phyloP scores from a whole-genome alignment of 64 coral and sea anemone genomes.

The Porites australiensis region DNA sequence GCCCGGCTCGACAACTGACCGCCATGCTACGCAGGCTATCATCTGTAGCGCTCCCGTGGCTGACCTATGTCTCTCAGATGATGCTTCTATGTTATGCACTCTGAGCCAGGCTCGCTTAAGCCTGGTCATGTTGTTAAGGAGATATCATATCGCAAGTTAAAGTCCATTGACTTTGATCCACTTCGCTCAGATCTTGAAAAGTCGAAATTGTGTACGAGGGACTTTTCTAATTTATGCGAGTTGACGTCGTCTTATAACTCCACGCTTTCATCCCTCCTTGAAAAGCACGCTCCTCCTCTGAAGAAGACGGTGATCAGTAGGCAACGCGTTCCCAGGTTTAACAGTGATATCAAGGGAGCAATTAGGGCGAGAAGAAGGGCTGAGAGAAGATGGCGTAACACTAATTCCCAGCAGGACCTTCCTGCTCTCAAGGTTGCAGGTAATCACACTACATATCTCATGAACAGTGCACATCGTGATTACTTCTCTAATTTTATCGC shows the following conservation, averaged over 20 bases:
- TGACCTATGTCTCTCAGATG: constrained; percentile 39
- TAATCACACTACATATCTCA: background rate
- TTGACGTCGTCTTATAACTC: constrained; percentile 10
- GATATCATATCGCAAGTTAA: constrained; percentile 38
- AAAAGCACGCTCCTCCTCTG: constrained; percentile 23
- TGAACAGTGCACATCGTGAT: constrained; percentile 37
- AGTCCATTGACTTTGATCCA: constrained; percentile 18
- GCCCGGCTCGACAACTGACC: too few relatives aligned
- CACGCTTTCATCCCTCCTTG: constrained; percentile 37
- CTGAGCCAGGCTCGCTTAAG: background rate
- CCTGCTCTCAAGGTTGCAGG: too few relatives aligned
- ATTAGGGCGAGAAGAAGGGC: constrained; percentile 33
- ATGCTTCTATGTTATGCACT: constrained; percentile 47
- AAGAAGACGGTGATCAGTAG: constrained; percentile 50
- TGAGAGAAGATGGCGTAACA: too few relatives aligned
- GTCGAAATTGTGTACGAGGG: constrained; percentile 35
- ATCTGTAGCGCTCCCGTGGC: background rate
- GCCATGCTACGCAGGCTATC: background rate
- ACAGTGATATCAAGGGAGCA: constrained; percentile 53
- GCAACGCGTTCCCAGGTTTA: constrained; percentile 54
- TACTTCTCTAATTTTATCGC: constrained; percentile 45
- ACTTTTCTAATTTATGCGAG: constrained; percentile 19
- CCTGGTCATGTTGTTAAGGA: background rate
- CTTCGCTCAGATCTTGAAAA: constrained; percentile 28
- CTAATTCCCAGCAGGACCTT: constrained; percentile 18